Evolutionary conservation across 1,140 invertebrate genomes (phyloP), one percentile per base, ranked within the genome.

Genomic region (Sinella curviseta): DNA sequence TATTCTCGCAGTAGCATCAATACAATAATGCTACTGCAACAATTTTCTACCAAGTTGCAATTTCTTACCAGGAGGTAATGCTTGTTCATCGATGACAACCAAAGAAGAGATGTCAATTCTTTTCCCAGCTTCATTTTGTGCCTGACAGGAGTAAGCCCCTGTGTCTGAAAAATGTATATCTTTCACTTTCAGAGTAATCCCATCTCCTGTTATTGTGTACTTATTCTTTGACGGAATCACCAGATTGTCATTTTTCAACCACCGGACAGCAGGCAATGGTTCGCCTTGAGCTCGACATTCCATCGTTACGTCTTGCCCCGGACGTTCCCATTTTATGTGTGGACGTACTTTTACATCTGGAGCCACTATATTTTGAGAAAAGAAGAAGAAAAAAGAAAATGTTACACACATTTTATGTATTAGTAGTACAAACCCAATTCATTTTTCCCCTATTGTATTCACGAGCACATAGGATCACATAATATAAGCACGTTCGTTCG

Each of bases 231-330:
- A 82, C 35, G 89, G 88, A 67, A 90, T 88, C 33, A 92, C 85
- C 0, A 90, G 86, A 81, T 92, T 91, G 83, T 93, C 91, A 83
- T 93, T 93, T 85, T 93, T 93, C 76, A 92, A 84, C 92, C 92
- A 93, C 81, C 92, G 88, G 16, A 84, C 82, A 78, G 80, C 80
- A 1, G 91, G 91, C 78, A 91, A 90, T n/a, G 91, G 91, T 82
- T 92, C 91, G 14, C 92, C 92, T 3, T 90, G 90, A 1, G 92
- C 92, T 83, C 92, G 91, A 84, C 92, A 92, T 74, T 89, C 90
- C 90, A 92, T 91, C 30, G 87, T 88, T 0, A 91, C 90, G 78
- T 91, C 90, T 83, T 92, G 91, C 0, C 90, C 89, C 0, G 91
- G 91, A 39, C 90, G 86, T 78, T 91, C 88, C 1, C 91, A 92